Evolutionary conservation across 2,888 invertebrate species (phyloP), one percentile per base, ranked within the genome.

Genomic region (Apodemia duryi): DNA sequence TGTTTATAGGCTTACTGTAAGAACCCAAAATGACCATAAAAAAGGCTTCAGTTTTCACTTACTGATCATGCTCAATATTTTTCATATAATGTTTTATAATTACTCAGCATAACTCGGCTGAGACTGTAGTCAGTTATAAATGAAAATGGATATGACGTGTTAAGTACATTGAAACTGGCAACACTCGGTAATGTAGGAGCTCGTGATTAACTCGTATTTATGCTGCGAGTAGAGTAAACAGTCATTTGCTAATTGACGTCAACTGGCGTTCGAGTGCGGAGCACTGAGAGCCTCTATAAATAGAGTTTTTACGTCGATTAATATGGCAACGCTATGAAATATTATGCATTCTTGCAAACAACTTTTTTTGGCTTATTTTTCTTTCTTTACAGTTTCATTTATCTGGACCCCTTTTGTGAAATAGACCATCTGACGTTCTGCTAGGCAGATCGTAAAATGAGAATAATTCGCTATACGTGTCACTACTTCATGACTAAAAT

Each of bases 161-260:
- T 57, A 57, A 57, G 54, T 57, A 29, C 11, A 29, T 57, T 29
- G 54, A 11, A 32, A 57, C 29, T 32, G 54, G 54, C 54, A 54
- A 54, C 54, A 54, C 54, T 54, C 54, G 54, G 54, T 54, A 54
- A 54, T 54, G 54, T 21, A 54, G 54, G 21, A 52, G 54, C 54
- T 11, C 32, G 54, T 54, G 54, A 54, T 54, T 54, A 54, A 54
- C 54, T 13, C 28, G 54, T 54, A 54, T 54, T 54, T 54, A 54
- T 54, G 54, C 29, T 54, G 29, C 28, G 54, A 54, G 46, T 29
- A 43, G 64, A 46, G 64, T 60, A 60, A 64, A 64, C 60, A 64
- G 64, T 60, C 60, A 64, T 64, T 64, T 60, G 64, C 64, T 64
- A 64, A 64, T 64, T 64, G 60, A 64, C 57, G 64, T 46, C 54